Percentiles rank a stretch among this genome's conserved stretches.
phyloP scores from a whole-genome alignment of 2,113 vertebrate species.

The Tapirus terrestris region DNA sequence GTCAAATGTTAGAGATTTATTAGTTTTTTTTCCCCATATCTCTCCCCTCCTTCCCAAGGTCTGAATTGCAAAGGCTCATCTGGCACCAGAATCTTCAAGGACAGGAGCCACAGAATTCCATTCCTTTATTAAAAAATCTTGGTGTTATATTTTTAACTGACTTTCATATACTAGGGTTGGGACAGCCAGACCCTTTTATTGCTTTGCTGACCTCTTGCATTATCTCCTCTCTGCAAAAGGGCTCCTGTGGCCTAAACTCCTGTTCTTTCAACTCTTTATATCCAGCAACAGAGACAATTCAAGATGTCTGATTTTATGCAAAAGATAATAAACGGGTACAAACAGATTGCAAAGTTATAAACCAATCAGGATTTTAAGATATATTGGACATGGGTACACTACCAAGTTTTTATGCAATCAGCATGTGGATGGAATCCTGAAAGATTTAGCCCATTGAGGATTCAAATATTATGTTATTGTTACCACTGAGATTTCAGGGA shows the following conservation, averaged over 20 bases:
- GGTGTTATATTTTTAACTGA: conserved; percentile 64
- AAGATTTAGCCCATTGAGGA: conserved; percentile 50
- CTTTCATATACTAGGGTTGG: conserved; percentile 58
- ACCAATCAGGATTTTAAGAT: conserved; percentile 76
- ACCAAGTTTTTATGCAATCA: conserved; percentile 51
- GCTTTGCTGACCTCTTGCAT: conserved; percentile 68
- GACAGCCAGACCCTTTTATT: conserved; percentile 72
- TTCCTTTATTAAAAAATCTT: conserved; percentile 66
- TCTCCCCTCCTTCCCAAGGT: conserved; percentile 52
- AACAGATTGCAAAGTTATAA: conserved; percentile 79
- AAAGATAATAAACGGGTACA: conserved; percentile 77
- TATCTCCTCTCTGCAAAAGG: conserved; percentile 65
- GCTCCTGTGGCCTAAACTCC: conserved; percentile 39
- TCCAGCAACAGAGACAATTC: conserved; percentile 15
- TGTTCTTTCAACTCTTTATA: conserved; percentile 70
- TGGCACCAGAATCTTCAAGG: conserved; percentile 70
- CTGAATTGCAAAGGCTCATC: conserved; percentile 67
- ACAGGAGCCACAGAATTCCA: conserved; percentile 15
- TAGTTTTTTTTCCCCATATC: neutral
- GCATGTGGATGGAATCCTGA: conserved; percentile 60
- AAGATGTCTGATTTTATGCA: conserved; percentile 73
- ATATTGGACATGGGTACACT: conserved; percentile 60
- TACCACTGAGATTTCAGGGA: conserved; percentile 25
- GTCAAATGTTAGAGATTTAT: conserved; percentile 72
- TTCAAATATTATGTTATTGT: conserved; percentile 60